phyloP scores from a whole-genome alignment of 2,113 vertebrate species.

The Oreotragus oreotragus region DNA sequence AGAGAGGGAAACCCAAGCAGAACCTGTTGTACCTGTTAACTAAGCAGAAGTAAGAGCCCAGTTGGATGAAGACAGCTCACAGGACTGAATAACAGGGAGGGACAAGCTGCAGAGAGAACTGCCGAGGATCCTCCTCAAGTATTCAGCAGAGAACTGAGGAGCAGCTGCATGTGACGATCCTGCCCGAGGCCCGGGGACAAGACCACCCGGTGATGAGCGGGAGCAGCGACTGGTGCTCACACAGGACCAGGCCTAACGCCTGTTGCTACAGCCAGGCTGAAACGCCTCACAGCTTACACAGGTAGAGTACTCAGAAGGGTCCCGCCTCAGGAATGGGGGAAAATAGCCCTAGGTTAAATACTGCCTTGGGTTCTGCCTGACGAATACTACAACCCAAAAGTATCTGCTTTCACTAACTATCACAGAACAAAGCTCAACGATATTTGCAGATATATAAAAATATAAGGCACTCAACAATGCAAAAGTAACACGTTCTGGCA shows the following conservation, averaged over 20 bases:
- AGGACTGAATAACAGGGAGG: not conserved
- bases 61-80: not conserved
- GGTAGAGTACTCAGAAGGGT: not conserved
- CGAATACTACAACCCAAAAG: not conserved
- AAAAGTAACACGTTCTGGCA: not conserved
- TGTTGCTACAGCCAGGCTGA: not conserved
- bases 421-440: not conserved
- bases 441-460: not conserved
- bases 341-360: not conserved
- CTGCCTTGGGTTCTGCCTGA: not conserved
- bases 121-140: not conserved
- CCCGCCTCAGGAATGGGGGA: not conserved
- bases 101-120: not conserved
- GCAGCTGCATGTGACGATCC: not conserved
- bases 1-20: not conserved
- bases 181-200: not conserved
- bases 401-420: not conserved
- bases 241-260: not conserved
- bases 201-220: not conserved
- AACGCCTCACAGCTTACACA: not conserved
- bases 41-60: not conserved
- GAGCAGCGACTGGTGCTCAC: not conserved
- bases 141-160: not conserved
- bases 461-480: not conserved
- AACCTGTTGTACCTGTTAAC: not conserved